Base-by-base conservation (phyloP, 2,797 vertebrate genomes). In the Naso thynnoides region DNA sequence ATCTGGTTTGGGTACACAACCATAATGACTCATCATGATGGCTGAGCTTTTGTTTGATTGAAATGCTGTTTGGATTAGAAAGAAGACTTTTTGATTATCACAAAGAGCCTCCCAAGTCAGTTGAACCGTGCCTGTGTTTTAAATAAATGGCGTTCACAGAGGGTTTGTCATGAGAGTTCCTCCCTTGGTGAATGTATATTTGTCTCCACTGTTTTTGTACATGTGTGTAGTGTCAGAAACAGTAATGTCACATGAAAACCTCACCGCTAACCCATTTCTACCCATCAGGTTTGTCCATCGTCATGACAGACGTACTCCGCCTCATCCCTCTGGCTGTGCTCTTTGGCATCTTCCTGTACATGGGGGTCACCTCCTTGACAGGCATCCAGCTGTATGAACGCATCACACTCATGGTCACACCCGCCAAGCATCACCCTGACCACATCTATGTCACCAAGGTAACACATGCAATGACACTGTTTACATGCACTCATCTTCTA, bases 261-360 rank as follows among this genome's bases (percentile, higher is more conserved):
- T 53, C 15, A 21, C 27, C 8, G 60, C 47, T 41, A 42, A 59
- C 29, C 45, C 18, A n/a, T 78, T 21, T 56, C 69, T 24, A 0
- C 36, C 63, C 38, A 9, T 58, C 93, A 97, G 96, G 98, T 57
- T 88, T 98, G 93, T 99, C 98, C 86, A 97, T 99, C 0, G 98
- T 97, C 89, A 98, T 99, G 97, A 97, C 97, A 1, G 95, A 96
- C 42, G 91, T 98, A 78, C 94, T 99, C 67, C 95, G 97, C 53
- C 95, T 95, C 90, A 99, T 99, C 90, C 98, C 98, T 0, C 81
- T 99, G 91, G 97, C 98, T 0, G 98, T 99, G 68, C 96, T 99
- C 66, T 99, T 99, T 0, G 98, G 98, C 36, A 98, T 99, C 86
- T 99, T 99, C 92, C 93, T 99, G 31, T 99, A 99, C 91, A 99